A percentile compares a stretch with the other conserved stretches of the same genome.
phyloP scores from a whole-genome alignment of 2,797 vertebrate species.

The Myripristis murdjan region DNA sequence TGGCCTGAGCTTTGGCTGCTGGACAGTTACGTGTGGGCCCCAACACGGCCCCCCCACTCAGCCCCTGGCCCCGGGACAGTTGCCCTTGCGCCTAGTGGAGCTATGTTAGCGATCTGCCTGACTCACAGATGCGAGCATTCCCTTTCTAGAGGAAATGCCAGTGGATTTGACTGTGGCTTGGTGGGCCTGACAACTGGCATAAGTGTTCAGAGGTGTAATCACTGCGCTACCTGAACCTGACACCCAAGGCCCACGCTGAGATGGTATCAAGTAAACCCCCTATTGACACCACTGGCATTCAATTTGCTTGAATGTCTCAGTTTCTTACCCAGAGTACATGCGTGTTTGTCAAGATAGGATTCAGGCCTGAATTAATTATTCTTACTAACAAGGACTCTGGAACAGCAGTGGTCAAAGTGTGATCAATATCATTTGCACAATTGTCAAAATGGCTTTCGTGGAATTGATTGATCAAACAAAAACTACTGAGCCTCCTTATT shows the following conservation, averaged over 20 bases:
- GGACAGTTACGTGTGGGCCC: conserved; percentile 31
- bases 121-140: conserved; percentile 76
- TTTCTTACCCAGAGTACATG: background rate
- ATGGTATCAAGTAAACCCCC: background rate
- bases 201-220: conserved; percentile 29
- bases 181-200: conserved; percentile 44
- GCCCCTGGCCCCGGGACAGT: conserved; percentile 68
- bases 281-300: background rate
- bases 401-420: conserved; percentile 23
- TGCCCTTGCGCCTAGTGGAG: conserved; percentile 61
- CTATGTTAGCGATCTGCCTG: conserved; percentile 63
- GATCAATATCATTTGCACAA: conserved; percentile 74
- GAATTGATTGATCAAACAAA: conserved; percentile 64
- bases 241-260: background rate
- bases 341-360: conserved; percentile 21
- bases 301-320: conserved; percentile 7
- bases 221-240: conserved; percentile 10
- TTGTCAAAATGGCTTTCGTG: conserved; percentile 64
- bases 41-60: conserved; percentile 34
- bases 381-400: conserved; percentile 30
- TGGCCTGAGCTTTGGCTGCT: background rate
- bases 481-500: conserved; percentile 25
- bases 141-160: conserved; percentile 53
- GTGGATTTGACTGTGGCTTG: conserved; percentile 38
- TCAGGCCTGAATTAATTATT: conserved; percentile 33